Evolutionary conservation across 2,113 vertebrate genomes (phyloP).

Genomic region (Notothenia coriiceps): DNA sequence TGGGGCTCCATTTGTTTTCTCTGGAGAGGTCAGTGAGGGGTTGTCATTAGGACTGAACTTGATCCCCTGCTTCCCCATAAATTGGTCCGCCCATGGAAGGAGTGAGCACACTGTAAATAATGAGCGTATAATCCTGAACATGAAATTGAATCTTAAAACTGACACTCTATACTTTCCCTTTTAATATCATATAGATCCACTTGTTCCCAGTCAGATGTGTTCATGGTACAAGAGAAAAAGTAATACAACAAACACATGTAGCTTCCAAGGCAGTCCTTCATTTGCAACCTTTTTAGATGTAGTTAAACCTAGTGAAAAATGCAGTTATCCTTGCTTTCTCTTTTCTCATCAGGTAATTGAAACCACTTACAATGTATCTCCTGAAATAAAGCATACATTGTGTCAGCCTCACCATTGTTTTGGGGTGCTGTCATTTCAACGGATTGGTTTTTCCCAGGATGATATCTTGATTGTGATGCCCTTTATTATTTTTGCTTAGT

Average conservation of each 20-base stretch:
- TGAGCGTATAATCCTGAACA: conserved; percentile 69
- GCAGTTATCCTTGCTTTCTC: conserved; percentile 14
- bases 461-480: conserved; percentile 79
- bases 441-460: conserved; percentile 69
- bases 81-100: conserved; percentile 72
- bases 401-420: conserved; percentile 54
- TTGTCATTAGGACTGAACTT: conserved; percentile 89
- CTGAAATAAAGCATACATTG: conserved; percentile 63
- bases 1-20: conserved; percentile 89
- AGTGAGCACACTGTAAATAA: conserved; percentile 79
- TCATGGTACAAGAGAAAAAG: conserved; percentile 6
- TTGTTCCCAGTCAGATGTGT: conserved; percentile 42
- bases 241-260: conserved; percentile 3
- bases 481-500: conserved; percentile 79
- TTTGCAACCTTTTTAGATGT: conserved; percentile 16
- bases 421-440: conserved; percentile 69
- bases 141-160: conserved; percentile 68
- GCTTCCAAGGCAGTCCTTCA: not conserved
- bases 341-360: conserved; percentile 36
- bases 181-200: conserved; percentile 50
- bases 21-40: conserved; percentile 82
- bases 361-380: conserved; percentile 29
- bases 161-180: conserved; percentile 67
- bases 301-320: conserved; percentile 5
- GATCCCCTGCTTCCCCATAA: conserved; percentile 84